phyloP scores from a whole-genome alignment of 2,113 vertebrate species.

The Rhabdornis inornatus region DNA sequence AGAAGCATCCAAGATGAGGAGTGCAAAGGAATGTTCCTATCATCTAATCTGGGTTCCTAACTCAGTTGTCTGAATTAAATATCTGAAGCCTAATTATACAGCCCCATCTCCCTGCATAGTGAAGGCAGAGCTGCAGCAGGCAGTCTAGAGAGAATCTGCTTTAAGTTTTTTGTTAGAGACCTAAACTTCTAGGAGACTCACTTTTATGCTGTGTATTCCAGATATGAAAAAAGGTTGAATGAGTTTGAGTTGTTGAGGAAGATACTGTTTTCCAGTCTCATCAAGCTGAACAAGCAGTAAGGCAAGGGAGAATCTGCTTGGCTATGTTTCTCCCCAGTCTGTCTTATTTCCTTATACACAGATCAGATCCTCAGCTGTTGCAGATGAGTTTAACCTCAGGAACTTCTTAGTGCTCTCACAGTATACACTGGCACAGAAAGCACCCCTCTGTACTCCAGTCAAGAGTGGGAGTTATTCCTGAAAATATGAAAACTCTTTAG shows the following conservation, averaged over 20 bases:
- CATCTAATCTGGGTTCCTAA: not conserved
- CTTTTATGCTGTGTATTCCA: not conserved
- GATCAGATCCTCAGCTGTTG: not conserved
- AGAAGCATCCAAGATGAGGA: not conserved
- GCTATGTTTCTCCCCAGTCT: not conserved
- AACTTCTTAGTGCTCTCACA: not conserved
- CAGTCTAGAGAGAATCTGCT: not conserved
- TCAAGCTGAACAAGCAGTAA: not conserved
- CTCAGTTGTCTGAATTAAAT: not conserved
- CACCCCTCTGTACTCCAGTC: not conserved
- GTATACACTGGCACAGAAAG: not conserved
- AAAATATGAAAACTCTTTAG: not conserved
- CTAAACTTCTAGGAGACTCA: not conserved
- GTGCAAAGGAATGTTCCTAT: not conserved
- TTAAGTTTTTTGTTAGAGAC: not conserved
- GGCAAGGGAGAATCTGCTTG: not conserved
- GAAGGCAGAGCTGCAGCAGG: not conserved
- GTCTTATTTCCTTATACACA: not conserved
- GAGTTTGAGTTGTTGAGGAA: not conserved
- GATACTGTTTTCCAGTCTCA: not conserved
- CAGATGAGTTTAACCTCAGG: not conserved
- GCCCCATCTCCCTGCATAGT: not conserved
- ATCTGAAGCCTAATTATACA: not conserved
- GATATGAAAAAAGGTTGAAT: not conserved
- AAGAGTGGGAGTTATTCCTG: not conserved